These are phyloP conservation scores for Pangasius mekongensis DNA, from an alignment of 2,797 vertebrate species.

Conservation along the genomic window DNA sequence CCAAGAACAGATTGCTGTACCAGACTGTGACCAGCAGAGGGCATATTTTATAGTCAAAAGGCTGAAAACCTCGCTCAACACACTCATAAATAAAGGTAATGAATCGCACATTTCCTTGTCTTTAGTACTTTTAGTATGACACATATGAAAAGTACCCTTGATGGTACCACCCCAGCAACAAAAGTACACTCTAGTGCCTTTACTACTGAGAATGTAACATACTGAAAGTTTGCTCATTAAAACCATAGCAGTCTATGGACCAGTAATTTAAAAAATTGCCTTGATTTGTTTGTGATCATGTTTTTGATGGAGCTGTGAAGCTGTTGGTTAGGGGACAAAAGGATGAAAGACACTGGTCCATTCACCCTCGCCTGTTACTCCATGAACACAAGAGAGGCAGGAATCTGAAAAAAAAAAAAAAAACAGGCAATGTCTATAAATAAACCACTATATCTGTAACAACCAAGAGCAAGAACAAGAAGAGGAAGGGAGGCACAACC, in stretches of 20 bases:
- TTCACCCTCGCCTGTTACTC: background rate
- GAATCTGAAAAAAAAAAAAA: background rate
- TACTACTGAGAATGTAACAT: background rate
- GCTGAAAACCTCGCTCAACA: background rate
- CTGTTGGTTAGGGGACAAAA: background rate
- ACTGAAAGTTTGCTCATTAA: background rate
- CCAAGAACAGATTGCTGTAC: background rate
- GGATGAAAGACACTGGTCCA: background rate
- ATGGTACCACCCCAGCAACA: background rate
- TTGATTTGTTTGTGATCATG: background rate
- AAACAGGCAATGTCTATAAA: background rate
- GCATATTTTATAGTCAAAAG: background rate
- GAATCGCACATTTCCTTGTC: background rate
- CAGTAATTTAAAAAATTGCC: background rate
- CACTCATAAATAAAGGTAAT: background rate
- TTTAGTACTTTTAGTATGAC: background rate
- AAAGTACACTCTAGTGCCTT: background rate
- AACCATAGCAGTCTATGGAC: background rate
- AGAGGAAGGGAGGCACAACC: background rate
- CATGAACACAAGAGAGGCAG: background rate
- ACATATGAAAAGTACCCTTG: background rate
- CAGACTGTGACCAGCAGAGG: conserved; percentile 23
- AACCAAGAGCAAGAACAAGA: background rate
- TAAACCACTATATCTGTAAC: background rate
- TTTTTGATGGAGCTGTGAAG: background rate